phyloP scores from a whole-genome alignment of 2,113 vertebrate genomes.

The Dromiciops gliroides region DNA sequence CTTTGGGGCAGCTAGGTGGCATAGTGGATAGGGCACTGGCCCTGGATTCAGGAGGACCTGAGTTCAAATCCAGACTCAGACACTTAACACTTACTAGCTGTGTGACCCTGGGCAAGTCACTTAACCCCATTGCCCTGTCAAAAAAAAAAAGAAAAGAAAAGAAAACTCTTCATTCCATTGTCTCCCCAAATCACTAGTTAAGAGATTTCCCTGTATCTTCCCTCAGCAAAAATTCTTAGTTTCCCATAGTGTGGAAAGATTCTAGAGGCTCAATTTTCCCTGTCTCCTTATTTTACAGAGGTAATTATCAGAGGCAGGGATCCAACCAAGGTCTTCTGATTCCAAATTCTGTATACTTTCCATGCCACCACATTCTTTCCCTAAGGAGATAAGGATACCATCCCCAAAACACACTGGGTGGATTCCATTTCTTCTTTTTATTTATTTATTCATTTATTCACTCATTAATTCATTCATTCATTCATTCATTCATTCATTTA shows the following conservation, averaged over 20 bases:
- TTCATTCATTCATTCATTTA: too few relatives aligned
- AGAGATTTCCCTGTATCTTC: not conserved
- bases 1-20: too few relatives aligned
- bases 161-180: not conserved
- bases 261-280: not conserved
- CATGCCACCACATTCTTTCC: not conserved
- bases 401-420: not conserved
- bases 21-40: too few relatives aligned
- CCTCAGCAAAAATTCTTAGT: not conserved
- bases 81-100: too few relatives aligned
- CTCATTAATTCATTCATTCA: too few relatives aligned
- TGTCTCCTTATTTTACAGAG: not conserved
- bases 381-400: not conserved
- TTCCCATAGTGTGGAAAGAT: not conserved
- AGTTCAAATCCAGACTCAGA: too few relatives aligned
- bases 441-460: too few relatives aligned
- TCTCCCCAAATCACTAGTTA: not conserved
- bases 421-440: not conserved
- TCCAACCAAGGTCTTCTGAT: not conserved
- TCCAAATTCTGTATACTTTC: not conserved
- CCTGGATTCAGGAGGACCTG: too few relatives aligned
- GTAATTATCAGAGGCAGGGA: not conserved
- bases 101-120: too few relatives aligned
- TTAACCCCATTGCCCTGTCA: too few relatives aligned
- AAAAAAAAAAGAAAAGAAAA: too few relatives aligned